These are phyloP conservation scores for Anoplolepis gracilipes DNA, from an alignment of 1,140 invertebrate species.

Conservation along the genomic window DNA sequence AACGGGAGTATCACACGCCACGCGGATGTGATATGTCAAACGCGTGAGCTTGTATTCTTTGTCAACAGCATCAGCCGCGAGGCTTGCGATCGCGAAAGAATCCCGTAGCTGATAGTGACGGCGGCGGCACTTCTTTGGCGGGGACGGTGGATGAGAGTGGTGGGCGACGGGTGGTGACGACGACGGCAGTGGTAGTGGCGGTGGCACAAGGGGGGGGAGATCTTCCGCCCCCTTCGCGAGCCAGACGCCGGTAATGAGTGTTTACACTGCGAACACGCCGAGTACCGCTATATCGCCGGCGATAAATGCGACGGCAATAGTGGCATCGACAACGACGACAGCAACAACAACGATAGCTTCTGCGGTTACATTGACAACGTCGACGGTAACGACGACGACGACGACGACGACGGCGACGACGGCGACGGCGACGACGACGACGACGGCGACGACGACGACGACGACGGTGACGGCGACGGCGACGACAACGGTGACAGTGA, in stretches of 20 bases:
- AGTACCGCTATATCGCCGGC: constrained; percentile 51
- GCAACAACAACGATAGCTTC: constrained; percentile 52
- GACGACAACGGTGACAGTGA: not conserved
- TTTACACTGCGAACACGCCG: constrained; percentile 69
- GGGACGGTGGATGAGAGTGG: constrained; percentile 22
- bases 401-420: constrained; percentile 31
- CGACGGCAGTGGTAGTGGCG: constrained; percentile 20
- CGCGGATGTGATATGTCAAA: constrained; percentile 27
- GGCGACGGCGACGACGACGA: not conserved
- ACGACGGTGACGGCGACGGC: not conserved
- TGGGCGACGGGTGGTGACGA: constrained; percentile 43
- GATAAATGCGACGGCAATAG: constrained; percentile 23
- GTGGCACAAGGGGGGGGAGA: constrained; percentile 60
- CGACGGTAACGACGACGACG: constrained; percentile 1
- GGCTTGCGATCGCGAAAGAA: constrained; percentile 45
- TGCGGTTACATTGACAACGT: constrained; percentile 54
- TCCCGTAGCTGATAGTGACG: not conserved
- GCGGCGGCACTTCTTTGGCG: constrained; percentile 6
- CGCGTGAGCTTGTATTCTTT: constrained; percentile 9
- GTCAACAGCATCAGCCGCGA: constrained; percentile 4
- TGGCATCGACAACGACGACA: not conserved
- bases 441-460: not conserved
- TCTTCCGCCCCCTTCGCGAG: constrained; percentile 68
- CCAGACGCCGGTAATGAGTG: constrained; percentile 75
- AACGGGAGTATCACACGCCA: not conserved